phyloP scores from a whole-genome alignment of 2,113 vertebrate genomes.

The Genyomyrus donnyi region DNA sequence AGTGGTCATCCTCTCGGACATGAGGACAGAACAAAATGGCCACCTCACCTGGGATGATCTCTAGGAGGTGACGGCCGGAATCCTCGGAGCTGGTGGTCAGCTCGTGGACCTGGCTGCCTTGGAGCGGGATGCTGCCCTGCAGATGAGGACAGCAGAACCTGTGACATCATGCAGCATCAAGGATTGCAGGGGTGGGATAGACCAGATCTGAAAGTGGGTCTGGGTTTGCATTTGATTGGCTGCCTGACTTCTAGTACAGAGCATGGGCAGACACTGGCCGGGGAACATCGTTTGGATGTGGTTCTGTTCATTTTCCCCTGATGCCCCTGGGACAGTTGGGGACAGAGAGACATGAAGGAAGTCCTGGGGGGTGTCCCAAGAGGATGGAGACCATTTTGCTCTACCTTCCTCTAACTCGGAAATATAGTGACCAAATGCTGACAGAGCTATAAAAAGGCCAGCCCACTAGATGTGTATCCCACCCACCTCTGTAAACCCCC shows the following conservation, averaged over 20 bases:
- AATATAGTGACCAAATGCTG: background rate
- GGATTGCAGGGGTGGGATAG: background rate
- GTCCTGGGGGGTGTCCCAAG: background rate
- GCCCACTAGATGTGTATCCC: background rate
- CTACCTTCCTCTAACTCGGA: background rate
- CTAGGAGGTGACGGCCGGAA: constrained; percentile 77
- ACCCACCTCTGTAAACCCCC: background rate
- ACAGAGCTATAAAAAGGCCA: background rate
- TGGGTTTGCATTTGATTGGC: background rate
- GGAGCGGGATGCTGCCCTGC: constrained; percentile 81
- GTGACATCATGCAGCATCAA: background rate
- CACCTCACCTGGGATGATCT: constrained; percentile 75
- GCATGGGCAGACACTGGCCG: background rate
- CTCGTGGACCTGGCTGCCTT: constrained; percentile 75
- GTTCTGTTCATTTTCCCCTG: background rate
- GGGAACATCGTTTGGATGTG: background rate
- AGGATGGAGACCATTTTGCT: background rate
- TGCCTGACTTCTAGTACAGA: background rate
- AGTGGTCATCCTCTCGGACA: background rate
- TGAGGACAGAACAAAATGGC: background rate
- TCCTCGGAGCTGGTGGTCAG: constrained; percentile 75
- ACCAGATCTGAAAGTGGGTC: background rate
- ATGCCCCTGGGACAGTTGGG: background rate
- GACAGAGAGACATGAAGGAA: background rate
- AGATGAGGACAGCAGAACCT: background rate